Base-by-base conservation (phyloP, 1,140 invertebrate genomes). In the Pectinophora gossypiella region DNA sequence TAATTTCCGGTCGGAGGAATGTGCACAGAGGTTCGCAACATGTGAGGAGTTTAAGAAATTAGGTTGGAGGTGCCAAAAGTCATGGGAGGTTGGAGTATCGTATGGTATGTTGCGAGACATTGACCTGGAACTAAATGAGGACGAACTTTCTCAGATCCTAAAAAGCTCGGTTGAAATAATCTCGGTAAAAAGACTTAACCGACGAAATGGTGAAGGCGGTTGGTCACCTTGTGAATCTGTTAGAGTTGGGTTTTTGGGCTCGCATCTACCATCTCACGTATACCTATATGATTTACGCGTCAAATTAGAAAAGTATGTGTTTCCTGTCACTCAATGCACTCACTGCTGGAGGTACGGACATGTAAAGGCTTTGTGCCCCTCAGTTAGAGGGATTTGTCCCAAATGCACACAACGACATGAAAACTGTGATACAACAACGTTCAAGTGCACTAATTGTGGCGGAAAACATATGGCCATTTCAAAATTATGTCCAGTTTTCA, bases 311-410 rank as follows among this genome's bases (percentile, higher is more conserved):
- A 50, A 47, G 1, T 74, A 61, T 16, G 19, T 66, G 15, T 66
- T 68, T 22, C 64, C 71, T 2, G 68, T 74, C 0, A 56, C 62
- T 0, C 68, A 74, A 45, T 72, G 71, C 35, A 61, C 64, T 0
- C 47, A 35, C n/a, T 73, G 64, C 21, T 72, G 69, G 66, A 54
- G 44, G 36, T 59, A 54, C 42, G 66, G 63, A 1, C 63, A 72
- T 35, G 35, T 40, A 1, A 7, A 44, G 1, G 54, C 51, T 16
- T 38, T 47, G 5, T 69, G 66, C 16, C 51, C 59, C 0, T 44
- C 54, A 13, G 38, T 42, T 15, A 67, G 56, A 48, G 20, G 46
- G 10, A 15, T 59, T 12, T 72, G 69, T 35, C 69, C 66, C n/a
- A 72, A 69, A 55, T 69, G 66, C 48, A 48, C 54, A 19, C 18